Conservation (phyloP, 2,888 invertebrate species). For the Epistrophe grossulariae region DNA sequence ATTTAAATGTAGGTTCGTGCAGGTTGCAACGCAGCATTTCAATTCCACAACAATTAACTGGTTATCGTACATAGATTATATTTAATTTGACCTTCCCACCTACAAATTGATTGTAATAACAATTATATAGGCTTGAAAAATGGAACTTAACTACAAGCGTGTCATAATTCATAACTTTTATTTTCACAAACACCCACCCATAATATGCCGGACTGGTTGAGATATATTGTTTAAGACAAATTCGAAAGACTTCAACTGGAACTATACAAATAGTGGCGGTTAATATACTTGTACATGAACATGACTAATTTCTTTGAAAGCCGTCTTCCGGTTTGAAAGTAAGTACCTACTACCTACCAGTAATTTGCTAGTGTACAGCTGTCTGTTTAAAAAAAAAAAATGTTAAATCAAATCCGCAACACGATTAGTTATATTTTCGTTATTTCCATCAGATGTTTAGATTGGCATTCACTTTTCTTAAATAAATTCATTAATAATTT, state of each 20-base stretch:
- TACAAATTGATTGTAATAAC: slow-evolving; percentile 58
- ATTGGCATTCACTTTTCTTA: slow-evolving; percentile 35
- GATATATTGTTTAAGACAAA: background rate
- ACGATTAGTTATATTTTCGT: slow-evolving; percentile 1
- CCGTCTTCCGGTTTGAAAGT: slow-evolving; percentile 71
- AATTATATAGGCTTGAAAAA: background rate
- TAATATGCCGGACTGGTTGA: slow-evolving; percentile 21
- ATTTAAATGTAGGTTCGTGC: slow-evolving; percentile 37
- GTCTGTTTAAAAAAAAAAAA: slow-evolving; percentile 22
- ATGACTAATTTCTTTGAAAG: slow-evolving; percentile 62
- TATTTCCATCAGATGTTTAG: slow-evolving; percentile 24
- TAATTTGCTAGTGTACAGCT: background rate
- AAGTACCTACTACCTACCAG: background rate
- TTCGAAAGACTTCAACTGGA: slow-evolving; percentile 23
- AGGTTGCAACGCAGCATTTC: background rate
- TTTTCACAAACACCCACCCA: slow-evolving; percentile 20
- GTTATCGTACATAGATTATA: slow-evolving; percentile 30
- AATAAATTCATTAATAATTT: slow-evolving; percentile 7
- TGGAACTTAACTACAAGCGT: slow-evolving; percentile 37
- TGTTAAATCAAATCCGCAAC: slow-evolving; percentile 27
- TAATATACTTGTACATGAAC: too few species aligned
- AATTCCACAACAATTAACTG: slow-evolving; percentile 37
- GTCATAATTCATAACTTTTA: slow-evolving; percentile 41
- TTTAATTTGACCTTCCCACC: slow-evolving; percentile 57
- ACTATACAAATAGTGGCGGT: slow-evolving; percentile 8